Evolutionary conservation across 2,888 invertebrate species (phyloP), one percentile per base, ranked within the genome.

Genomic region (Apodemia hepburni): DNA sequence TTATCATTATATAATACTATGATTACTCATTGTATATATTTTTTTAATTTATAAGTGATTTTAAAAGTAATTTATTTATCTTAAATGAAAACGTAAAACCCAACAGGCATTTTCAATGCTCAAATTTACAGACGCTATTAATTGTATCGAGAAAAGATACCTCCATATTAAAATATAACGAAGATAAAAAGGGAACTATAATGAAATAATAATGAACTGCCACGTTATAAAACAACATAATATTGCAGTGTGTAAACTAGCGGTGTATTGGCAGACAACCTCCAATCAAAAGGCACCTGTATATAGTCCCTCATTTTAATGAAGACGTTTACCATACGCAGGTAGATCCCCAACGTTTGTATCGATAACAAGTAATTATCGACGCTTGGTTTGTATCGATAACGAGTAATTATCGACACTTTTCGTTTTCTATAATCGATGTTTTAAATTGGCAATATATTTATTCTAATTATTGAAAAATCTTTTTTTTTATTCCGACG

Each of bases 271-370:
- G 71, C 69, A 68, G 67, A 69, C 75, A 75, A 76, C 76, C 75
- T 74, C 78, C 80, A 79, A 81, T 81, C 77, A 77, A 75, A 78
- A 71, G 71, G 79, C 88, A 90, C 88, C 89, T 89, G 90, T 85
- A 61, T 82, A 66, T 67, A 69, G 71, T 65, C 69, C 79, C 81
- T 79, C 78, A 76, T 82, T 85, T 84, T 90, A 90, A 91, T 90
- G 87, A 90, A 90, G 89, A 86, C 84, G 78, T 86, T 84, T 82
- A 78, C 79, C 80, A 78, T 81, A 27, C 54, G 54, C 54, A 54
- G 54, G 54, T 54, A 54, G 54, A 5, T 5, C 27, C 54, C 27
- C 22, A 54, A 45, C n/a, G 42, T n/a, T 54, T 11, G 54, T 54
- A 54, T 54, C 54, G 54, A 54, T 27, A 54, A 27, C 54, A 54